Evolutionary conservation across 2,888 invertebrate genomes (phyloP).

Genomic region (Mycalesis mineus): DNA sequence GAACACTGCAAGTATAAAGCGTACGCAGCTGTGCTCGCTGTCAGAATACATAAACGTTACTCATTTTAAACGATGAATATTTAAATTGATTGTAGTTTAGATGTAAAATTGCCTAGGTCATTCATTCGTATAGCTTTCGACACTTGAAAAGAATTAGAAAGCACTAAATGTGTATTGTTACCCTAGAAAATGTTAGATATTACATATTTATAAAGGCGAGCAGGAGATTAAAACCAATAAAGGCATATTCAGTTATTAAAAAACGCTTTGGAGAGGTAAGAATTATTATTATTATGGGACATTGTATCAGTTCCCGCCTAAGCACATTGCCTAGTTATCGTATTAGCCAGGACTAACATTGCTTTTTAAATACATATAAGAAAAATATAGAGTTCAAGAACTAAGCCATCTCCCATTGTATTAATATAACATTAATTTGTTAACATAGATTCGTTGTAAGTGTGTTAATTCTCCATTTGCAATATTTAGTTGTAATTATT

Average conservation of each 20-base stretch:
- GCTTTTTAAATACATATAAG: slow-evolving; percentile 14
- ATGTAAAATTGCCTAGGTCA: slow-evolving; percentile 46
- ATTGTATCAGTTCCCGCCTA: slow-evolving; percentile 19
- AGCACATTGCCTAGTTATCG: slow-evolving; percentile 8
- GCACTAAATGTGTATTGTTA: slow-evolving; percentile 62
- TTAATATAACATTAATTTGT: slow-evolving; percentile 20
- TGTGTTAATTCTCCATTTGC: slow-evolving; percentile 47
- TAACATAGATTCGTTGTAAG: slow-evolving; percentile 21
- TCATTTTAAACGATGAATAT: slow-evolving; percentile 1
- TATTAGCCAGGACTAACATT: slow-evolving; percentile 3
- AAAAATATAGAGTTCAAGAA: not conserved
- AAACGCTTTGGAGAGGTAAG: slow-evolving; percentile 12
- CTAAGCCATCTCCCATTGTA: slow-evolving; percentile 16
- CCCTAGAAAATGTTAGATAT: slow-evolving; percentile 28
- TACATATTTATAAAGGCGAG: slow-evolving; percentile 10
- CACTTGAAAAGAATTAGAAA: slow-evolving; percentile 61
- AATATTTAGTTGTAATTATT: slow-evolving; percentile 19
- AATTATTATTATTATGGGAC: slow-evolving; percentile 12
- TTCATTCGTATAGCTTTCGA: slow-evolving; percentile 52
- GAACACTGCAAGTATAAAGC: not conserved
- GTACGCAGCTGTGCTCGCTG: not conserved
- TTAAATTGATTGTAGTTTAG: slow-evolving; percentile 38
- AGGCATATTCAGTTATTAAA: slow-evolving; percentile 11
- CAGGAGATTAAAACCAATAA: slow-evolving; percentile 2
- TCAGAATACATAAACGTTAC: not conserved